phyloP scores from a whole-genome alignment of 2,113 vertebrate species.

The Vidua chalybeata region DNA sequence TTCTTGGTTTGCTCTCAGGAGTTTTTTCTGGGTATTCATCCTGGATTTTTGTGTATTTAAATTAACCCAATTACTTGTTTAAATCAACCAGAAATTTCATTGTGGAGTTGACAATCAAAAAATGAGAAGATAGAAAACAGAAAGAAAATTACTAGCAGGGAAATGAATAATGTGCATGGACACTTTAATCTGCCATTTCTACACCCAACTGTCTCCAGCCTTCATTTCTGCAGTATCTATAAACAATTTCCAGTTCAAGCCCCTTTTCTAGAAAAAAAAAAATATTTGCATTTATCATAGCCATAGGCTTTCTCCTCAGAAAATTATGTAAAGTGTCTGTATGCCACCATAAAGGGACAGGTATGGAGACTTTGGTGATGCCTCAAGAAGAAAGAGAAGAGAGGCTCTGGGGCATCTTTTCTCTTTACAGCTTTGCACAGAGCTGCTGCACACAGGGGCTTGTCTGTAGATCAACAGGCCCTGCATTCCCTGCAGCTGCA shows the following conservation, averaged over 20 bases:
- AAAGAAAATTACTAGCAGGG: not conserved
- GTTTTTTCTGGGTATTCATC: not conserved
- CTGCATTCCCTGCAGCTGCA: not conserved
- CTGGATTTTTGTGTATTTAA: not conserved
- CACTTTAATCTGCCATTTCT: not conserved
- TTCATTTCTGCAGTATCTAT: not conserved
- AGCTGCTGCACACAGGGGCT: not conserved
- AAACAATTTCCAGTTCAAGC: not conserved
- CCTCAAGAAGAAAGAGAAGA: not conserved
- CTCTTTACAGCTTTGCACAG: not conserved
- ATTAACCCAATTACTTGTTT: not conserved
- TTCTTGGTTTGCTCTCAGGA: not conserved
- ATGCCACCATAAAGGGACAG: not conserved
- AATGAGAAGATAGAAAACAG: not conserved
- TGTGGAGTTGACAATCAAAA: not conserved
- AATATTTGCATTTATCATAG: not conserved
- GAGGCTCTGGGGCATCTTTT: not conserved
- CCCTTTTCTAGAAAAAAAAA: not conserved
- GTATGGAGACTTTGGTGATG: not conserved
- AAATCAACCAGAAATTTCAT: not conserved
- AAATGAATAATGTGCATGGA: rapidly evolving
- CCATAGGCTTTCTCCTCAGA: not conserved
- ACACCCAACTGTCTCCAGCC: not conserved
- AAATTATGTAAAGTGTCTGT: not conserved
- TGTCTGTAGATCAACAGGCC: not conserved